A percentile compares a stretch with the other conserved stretches of the same genome.
Evolutionary conservation across 2,888 invertebrate genomes (phyloP).

Genomic region (Lasiommata megera): DNA sequence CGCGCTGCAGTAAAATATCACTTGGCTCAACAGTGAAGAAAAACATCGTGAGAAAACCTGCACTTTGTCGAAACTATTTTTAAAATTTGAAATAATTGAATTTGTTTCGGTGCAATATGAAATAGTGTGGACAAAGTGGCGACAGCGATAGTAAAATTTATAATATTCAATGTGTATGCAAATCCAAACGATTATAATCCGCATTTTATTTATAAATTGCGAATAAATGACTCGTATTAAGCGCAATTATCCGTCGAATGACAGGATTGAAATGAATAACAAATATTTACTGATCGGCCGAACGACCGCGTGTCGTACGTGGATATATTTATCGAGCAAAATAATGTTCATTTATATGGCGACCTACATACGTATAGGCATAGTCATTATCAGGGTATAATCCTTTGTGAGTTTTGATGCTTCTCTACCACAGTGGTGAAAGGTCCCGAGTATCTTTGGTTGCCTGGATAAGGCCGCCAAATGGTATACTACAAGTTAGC

Average conservation of each 20-base stretch:
- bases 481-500: too few relatives aligned
- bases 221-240: slow-evolving; percentile 7
- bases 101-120: not conserved
- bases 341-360: not conserved
- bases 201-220: slow-evolving; percentile 11
- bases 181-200: slow-evolving; percentile 2
- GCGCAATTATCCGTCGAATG: slow-evolving; percentile 14
- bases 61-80: too few relatives aligned
- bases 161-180: slow-evolving; percentile 9
- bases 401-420: too few relatives aligned
- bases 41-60: too few relatives aligned
- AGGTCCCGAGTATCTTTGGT: too few relatives aligned
- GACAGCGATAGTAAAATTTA: not conserved
- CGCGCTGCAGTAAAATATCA: too few relatives aligned
- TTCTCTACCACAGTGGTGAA: too few relatives aligned
- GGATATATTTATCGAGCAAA: slow-evolving; percentile 7
- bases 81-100: too few relatives aligned
- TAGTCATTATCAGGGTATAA: too few relatives aligned
- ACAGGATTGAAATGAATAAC: slow-evolving; percentile 13
- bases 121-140: not conserved
- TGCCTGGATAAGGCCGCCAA: too few relatives aligned
- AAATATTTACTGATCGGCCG: slow-evolving; percentile 12
- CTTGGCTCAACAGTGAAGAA: too few relatives aligned
- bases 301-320: not conserved
- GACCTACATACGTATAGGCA: not conserved